phyloP scores from a whole-genome alignment of 2,888 invertebrate genomes.

The Diaphora mendica region DNA sequence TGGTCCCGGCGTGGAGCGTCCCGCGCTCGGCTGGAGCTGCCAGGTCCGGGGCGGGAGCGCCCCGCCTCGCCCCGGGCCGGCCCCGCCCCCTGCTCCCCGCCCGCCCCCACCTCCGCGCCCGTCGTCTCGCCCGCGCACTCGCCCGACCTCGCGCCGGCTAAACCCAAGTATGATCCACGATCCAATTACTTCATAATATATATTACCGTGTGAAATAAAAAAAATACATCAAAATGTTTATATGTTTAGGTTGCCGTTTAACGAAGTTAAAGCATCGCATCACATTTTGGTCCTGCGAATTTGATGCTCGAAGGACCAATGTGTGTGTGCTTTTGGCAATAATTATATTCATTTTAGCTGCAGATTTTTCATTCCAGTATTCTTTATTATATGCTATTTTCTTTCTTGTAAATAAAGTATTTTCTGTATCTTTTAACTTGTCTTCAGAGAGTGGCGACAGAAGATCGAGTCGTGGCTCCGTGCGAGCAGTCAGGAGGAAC shows the following conservation, averaged over 20 bases:
- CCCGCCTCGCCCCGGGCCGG: constrained; percentile 76
- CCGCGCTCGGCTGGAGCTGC: constrained; percentile 94
- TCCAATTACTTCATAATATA: not conserved
- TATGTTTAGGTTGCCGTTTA: too few relatives aligned
- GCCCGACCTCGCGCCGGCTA: constrained; percentile 58
- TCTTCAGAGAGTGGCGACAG: constrained; percentile 92
- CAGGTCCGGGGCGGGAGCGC: constrained; percentile 90
- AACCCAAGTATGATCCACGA: constrained; percentile 74
- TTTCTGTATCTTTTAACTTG: not conserved
- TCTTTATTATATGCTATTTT: not conserved
- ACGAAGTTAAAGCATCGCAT: too few relatives aligned
- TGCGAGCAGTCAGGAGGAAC: constrained; percentile 93
- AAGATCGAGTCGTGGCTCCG: constrained; percentile 97
- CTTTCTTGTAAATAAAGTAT: not conserved
- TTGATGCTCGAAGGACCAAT: too few relatives aligned
- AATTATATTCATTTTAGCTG: too few relatives aligned
- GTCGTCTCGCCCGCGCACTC: constrained; percentile 41
- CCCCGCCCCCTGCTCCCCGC: constrained; percentile 47
- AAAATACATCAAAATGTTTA: too few relatives aligned
- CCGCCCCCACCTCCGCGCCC: constrained; percentile 39
- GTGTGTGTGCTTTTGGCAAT: too few relatives aligned
- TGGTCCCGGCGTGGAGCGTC: constrained; percentile 93
- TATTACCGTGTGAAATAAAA: not conserved
- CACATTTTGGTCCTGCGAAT: too few relatives aligned
- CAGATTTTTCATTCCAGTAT: not conserved